Percentiles rank a stretch among this genome's conserved stretches.
Evolutionary conservation across 2,113 vertebrate genomes (phyloP).

Genomic region (Nothoprocta pentlandii): DNA sequence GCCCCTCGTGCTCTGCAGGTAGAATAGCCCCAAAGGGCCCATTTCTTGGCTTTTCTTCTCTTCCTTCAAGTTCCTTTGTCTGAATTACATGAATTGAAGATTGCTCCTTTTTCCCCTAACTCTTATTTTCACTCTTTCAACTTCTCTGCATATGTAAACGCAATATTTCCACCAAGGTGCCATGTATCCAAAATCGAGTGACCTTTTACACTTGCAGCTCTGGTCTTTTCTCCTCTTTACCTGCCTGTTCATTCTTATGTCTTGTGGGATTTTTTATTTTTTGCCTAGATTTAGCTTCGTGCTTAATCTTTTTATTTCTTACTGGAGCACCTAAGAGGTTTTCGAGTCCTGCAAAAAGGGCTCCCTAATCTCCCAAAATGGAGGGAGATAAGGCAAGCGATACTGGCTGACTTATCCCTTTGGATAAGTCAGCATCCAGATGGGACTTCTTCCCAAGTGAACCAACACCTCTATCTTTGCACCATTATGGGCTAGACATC

Average conservation of each 20-base stretch:
- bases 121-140: not conserved
- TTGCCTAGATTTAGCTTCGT: not conserved
- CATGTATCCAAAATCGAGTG: not conserved
- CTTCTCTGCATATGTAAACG: rapidly evolving
- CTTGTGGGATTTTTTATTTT: not conserved
- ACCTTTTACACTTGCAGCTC: not conserved
- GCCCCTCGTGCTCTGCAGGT: rapidly evolving
- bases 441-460: not conserved
- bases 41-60: not conserved
- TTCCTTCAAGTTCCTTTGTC: not conserved
- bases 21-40: not conserved
- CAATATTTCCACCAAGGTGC: not conserved
- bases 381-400: not conserved
- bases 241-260: not conserved
- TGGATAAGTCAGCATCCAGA: not conserved
- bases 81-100: not conserved
- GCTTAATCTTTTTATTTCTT: not conserved
- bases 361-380: not conserved
- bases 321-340: not conserved
- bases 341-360: not conserved
- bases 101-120: not conserved
- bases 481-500: not conserved
- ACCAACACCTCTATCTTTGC: not conserved
- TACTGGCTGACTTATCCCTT: not conserved
- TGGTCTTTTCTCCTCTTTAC: not conserved